These are phyloP conservation scores for Drosophila antonietae DNA, from an alignment of 2,888 invertebrate species.

Conservation along the genomic window DNA sequence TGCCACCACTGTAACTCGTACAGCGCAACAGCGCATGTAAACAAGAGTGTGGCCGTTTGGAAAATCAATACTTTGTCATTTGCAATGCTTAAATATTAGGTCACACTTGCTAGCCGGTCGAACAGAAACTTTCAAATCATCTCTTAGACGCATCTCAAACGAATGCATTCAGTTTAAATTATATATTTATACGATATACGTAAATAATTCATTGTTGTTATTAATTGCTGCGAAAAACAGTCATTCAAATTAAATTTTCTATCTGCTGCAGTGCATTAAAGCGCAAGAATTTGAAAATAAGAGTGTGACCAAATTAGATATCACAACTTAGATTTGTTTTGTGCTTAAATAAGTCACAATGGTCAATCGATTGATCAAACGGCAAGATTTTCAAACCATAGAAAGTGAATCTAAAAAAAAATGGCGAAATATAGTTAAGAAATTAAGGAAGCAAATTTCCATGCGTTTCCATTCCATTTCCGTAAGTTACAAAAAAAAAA, in stretches of 20 bases:
- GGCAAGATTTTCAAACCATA: background rate
- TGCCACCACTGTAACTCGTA: slow-evolving; percentile 34
- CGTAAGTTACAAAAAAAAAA: background rate
- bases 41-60: slow-evolving; percentile 27
- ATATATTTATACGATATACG: background rate
- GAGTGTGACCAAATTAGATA: background rate
- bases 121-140: background rate
- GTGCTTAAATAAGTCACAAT: background rate
- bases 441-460: background rate
- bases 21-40: slow-evolving; percentile 27
- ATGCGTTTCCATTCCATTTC: no score
- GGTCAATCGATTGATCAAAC: background rate
- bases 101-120: slow-evolving; percentile 13
- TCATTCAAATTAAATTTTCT: no score
- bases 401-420: background rate
- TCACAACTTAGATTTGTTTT: background rate
- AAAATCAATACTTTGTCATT: background rate
- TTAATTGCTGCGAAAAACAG: no score
- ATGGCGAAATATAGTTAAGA: background rate
- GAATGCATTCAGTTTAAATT: background rate
- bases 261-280: background rate
- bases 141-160: background rate
- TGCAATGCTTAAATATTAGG: slow-evolving; percentile 4
- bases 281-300: background rate
- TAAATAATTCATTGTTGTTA: no score